A percentile compares a stretch with the other conserved stretches of the same genome.
Evolutionary conservation across 1,140 invertebrate species (phyloP).

Genomic region (Magallana ariakensis): DNA sequence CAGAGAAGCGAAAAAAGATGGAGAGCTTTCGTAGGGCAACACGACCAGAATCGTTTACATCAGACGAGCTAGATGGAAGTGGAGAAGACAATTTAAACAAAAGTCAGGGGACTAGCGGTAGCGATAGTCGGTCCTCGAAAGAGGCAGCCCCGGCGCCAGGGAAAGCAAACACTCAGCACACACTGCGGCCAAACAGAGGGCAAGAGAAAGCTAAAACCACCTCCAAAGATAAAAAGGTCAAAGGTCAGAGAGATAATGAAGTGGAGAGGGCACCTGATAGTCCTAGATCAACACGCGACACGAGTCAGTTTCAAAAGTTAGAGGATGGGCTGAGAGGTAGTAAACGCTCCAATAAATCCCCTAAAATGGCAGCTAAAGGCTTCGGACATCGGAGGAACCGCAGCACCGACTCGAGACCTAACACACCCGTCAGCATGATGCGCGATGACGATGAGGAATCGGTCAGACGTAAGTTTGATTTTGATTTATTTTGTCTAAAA

Average conservation of each 20-base stretch:
- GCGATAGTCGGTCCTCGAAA: constrained; percentile 49
- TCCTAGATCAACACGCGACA: background rate
- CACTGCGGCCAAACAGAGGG: constrained; percentile 60
- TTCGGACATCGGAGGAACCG: constrained; percentile 60
- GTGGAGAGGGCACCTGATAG: background rate
- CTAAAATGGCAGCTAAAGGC: constrained; percentile 57
- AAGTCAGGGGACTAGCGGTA: background rate
- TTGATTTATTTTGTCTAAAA: background rate
- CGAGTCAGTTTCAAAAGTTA: constrained; percentile 56
- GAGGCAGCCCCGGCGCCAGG: constrained; percentile 53
- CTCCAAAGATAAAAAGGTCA: constrained; percentile 47
- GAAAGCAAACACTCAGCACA: constrained; percentile 59
- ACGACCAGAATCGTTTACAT: constrained; percentile 48
- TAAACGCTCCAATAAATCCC: constrained; percentile 62
- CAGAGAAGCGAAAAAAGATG: constrained; percentile 43
- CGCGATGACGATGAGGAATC: constrained; percentile 57
- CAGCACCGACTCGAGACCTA: constrained; percentile 54
- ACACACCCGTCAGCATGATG: constrained; percentile 50
- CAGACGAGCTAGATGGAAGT: constrained; percentile 11
- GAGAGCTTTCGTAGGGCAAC: constrained; percentile 62
- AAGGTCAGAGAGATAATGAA: constrained; percentile 47
- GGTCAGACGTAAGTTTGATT: constrained; percentile 58
- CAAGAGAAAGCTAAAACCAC: constrained; percentile 29
- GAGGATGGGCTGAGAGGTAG: constrained; percentile 55
- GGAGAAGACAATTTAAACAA: constrained; percentile 30